Evolutionary conservation across 1,140 invertebrate species (phyloP), one percentile per base, ranked within the genome.

Genomic region (Arctopsyche grandis): DNA sequence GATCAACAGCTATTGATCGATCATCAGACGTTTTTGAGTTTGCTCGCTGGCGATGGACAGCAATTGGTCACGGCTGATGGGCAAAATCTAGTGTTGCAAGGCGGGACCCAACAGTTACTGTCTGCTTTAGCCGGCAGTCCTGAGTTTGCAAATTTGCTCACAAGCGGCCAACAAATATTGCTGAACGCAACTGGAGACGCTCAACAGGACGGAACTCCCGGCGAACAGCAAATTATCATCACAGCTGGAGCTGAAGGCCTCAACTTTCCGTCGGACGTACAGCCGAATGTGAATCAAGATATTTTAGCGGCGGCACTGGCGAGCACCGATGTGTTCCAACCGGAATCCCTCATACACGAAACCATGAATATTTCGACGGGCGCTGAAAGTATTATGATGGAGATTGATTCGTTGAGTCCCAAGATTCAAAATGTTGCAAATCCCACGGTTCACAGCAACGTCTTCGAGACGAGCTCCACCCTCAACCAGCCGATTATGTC

Each of bases 401-500:
- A 88, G 12, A 81, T 87, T n/a, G 85, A 86, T 22, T 85, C 87
- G 14, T 66, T 88, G 5, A 88, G 88, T 76, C 89, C 90, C 7
- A 88, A 88, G 78, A 86, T 90, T 44, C 88, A 88, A 80, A 89
- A 90, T 56, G 84, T 90, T 56, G 88, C 89, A 0, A 86, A 85
- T 77, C 85, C 88, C 7, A 87, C 88, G 0, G 87, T 87, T 3
- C 87, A 87, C 58, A 88, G 89, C 75, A 88, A 89, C 52, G 92
- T 93, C 0, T 88, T 92, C 0, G 93, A 94, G 84, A 95, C 94
- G 0, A 94, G 93, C 56, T 89, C 90, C 0, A 91, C 93, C 0
- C 86, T 94, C 10, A 93, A 93, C 84, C 93, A 93, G 84, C 93
- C 94, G 0, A 95, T 95, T 9, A 95, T 95, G 94, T 93, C 93